Base-by-base conservation (phyloP, 2,797 vertebrate genomes). In the Alauda arvensis region DNA sequence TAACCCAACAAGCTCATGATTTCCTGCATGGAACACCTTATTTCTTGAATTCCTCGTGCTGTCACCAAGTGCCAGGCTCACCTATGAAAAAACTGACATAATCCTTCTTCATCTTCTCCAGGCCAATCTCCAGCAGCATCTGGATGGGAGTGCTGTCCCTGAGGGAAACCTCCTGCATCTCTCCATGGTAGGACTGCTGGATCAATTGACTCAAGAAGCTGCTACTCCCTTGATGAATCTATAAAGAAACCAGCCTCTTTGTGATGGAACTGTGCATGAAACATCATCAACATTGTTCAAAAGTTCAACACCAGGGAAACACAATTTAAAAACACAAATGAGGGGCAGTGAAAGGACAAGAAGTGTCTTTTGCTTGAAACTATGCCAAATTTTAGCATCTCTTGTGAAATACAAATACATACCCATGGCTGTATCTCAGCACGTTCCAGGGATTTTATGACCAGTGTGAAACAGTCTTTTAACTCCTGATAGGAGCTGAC, bases 71-170 rank as follows among this genome's bases (percentile, higher is more conserved):
- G 69, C 3, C 12, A 37, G 26, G 56, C 95, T 97, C 96, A 99
- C 99, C 98, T 87, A 99, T 97, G 67, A 99, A 98, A 96, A 98
- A 99, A 95, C 97, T 98, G 84, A 99, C 98, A 91, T 99, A 99
- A 96, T 99, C 99, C 96, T 98, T 99, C 92, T 98, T 98, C 96
- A 99, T 97, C 96, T 99, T 99, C 93, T 99, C 98, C 96, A 99
- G 91, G 69, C 99, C 99, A 87, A 99, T 97, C 94, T 99, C 99
- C 67, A 99, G 96, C 82, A 99, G 97, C 98, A 99, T 99, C 46
- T 97, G 97, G 83, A 99, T 93, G 6, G 99, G 98, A 45, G 96
- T 90, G 80, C 97, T 95, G 28, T 98, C 98, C 29, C 92, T 97
- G 53, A 99, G 98, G 88, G 97, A 93, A 91, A 99, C 91, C 0